These are phyloP conservation scores for Vidua macroura DNA, from an alignment of 2,113 vertebrate species.

Conservation along the genomic window DNA sequence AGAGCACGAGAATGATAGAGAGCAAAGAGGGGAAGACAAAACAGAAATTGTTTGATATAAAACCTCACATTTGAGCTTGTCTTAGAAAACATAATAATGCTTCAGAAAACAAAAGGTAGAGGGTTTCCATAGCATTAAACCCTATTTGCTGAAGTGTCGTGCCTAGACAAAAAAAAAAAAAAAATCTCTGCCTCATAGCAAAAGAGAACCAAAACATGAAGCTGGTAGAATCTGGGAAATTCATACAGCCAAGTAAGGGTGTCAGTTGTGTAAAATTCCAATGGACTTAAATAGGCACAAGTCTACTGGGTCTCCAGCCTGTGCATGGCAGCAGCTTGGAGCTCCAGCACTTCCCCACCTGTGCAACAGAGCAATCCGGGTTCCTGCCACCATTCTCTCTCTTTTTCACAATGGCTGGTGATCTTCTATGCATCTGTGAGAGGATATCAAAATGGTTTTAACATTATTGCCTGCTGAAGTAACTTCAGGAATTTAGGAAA, in stretches of 20 bases:
- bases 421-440: neutral
- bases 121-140: neutral
- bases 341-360: accelerated
- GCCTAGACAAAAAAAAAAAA: neutral
- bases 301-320: neutral
- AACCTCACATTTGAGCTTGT: neutral
- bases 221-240: neutral
- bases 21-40: neutral
- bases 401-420: neutral
- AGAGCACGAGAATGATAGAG: neutral
- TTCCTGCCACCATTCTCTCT: neutral
- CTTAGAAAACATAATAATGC: neutral
- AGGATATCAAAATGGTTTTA: neutral
- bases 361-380: accelerated
- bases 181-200: neutral
- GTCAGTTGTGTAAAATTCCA: neutral
- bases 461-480: neutral
- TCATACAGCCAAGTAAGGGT: neutral
- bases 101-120: neutral
- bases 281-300: neutral
- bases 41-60: neutral
- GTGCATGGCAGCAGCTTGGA: accelerated
- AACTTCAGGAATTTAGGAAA: neutral
- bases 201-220: neutral
- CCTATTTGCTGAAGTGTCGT: neutral